Conservation (phyloP, 1,140 invertebrate genomes). For the Halesus radiatus region DNA sequence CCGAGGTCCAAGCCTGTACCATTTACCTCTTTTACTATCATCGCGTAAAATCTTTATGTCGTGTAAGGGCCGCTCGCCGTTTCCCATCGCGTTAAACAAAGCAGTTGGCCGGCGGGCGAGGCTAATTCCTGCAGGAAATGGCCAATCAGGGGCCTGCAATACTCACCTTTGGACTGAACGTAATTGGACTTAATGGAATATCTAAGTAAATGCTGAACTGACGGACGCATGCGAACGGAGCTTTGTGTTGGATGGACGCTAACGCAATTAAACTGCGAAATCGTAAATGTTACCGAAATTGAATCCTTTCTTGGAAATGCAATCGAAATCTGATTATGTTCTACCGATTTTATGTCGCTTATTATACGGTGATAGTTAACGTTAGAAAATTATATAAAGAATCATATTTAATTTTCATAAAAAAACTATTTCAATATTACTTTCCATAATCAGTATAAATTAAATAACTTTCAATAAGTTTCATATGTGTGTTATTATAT, state of each 20-base stretch:
- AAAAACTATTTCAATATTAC: no score
- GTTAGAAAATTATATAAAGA: no score
- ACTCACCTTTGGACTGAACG: conserved; percentile 35
- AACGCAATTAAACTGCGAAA: no score
- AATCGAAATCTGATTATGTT: no score
- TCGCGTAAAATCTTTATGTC: conserved; percentile 48
- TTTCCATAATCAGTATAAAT: no score
- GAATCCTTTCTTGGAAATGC: no score
- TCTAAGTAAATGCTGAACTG: conserved; percentile 41
- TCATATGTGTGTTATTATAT: no score
- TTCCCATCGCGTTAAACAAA: conserved; percentile 40
- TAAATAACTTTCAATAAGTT: no score
- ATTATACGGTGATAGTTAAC: no score
- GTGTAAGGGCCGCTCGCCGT: conserved; percentile 28
- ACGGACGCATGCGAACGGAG: conserved; percentile 23
- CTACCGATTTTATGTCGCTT: no score
- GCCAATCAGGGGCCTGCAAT: conserved; percentile 38
- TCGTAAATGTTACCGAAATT: no score
- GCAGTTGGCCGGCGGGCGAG: conserved; percentile 38
- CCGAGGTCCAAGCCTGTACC: conserved; percentile 2
- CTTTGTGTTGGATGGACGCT: neutral
- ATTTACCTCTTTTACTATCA: conserved; percentile 40
- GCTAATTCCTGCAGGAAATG: conserved; percentile 36
- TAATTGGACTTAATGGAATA: conserved; percentile 51
- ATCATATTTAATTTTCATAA: no score